Evolutionary conservation across 2,888 invertebrate genomes (phyloP), one percentile per base, ranked within the genome.

Genomic region (Apodemia hepburni): DNA sequence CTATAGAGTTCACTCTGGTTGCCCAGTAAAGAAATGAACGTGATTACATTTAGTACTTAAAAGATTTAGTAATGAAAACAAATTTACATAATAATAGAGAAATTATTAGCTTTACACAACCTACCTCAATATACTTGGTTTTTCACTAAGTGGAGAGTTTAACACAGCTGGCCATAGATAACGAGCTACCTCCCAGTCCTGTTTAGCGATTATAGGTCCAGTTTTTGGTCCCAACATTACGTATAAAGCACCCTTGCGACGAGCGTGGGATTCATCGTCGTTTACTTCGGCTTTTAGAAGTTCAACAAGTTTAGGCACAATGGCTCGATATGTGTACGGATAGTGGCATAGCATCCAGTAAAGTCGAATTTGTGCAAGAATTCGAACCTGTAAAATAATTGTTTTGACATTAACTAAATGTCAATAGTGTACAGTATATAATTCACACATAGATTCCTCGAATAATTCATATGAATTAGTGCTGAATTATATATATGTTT

Each of bases 81-180:
- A 11, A 12, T 12, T 12, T 5, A 42, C 11, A 5, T 5, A 3
- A 45, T n/a, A 15, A n/a, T 45, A n/a, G n/a, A 45, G n/a, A 15
- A 45, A 45, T 45, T 0, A 5, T n/a, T 4, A 15, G 15, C 42
- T 45, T 45, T 45, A 6, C 6, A 35, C n/a, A 8, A 38, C 29
- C 73, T 66, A 91, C 88, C 85, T 87, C 60, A 96, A 94, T 61
- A 97, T 95, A 54, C 95, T 96, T 0, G 95, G 95, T 78, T 98
- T 98, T 77, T 98, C 98, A 3, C 97, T 97, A 59, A 97, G 95
- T 67, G 95, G 95, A 0, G 97, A 95, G 64, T 93, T 92, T 0
- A 97, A 89, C 22, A 98, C 77, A 1, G 95, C 94, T 0, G 97
- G 96, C 97, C 98, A 98, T 0, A 98, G 80, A 33, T 93, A 85